Base-by-base conservation (phyloP, 2,888 invertebrate genomes). In the Nemoura dubitans region DNA sequence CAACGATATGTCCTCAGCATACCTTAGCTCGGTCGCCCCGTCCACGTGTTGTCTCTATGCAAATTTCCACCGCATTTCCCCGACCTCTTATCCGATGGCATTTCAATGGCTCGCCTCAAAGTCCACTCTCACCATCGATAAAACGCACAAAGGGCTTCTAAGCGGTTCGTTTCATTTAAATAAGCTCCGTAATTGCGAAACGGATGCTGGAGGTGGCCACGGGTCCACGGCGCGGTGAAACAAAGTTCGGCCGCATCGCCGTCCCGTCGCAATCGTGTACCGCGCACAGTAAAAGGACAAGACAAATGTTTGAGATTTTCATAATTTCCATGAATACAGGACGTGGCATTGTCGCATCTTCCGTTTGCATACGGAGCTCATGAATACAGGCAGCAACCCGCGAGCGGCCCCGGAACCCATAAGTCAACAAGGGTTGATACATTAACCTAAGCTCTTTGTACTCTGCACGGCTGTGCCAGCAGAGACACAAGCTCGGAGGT, bases 391-490 rank as follows among this genome's bases (percentile, higher is more conserved):
- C 29, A 36, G 59, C 59, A 16, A 59, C 16, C 21, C 14, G 77
- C 83, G 26, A 77, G 85, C n/a, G 85, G 77, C 85, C 87, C 86
- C 81, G 26, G 81, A 83, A 76, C 86, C 29, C 86, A 86, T 87
- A 87, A 87, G 87, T 87, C 87, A 87, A 82, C 86, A 77, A 76
- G 81, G 86, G 87, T 83, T 87, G 86, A 87, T 87, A 86, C 87
- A 87, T 87, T 87, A 87, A 85, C 81, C 86, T 87, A 87, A 87
- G 87, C 87, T 86, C 87, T 87, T 87, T 87, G 87, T 87, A 83
- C 86, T 85, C 83, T 25, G 21, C 10, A 42, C 43, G 27, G 25
- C n/a, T n/a, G n/a, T n/a, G n/a, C 10, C 0, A 42, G 28, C 16
- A 80, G 29, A 59, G 81, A 81, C 81, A 84, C n/a, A 80, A 43